These are phyloP conservation scores for Neoitamus cyanurus DNA, from an alignment of 2,888 invertebrate genomes.

Conservation along the genomic window DNA sequence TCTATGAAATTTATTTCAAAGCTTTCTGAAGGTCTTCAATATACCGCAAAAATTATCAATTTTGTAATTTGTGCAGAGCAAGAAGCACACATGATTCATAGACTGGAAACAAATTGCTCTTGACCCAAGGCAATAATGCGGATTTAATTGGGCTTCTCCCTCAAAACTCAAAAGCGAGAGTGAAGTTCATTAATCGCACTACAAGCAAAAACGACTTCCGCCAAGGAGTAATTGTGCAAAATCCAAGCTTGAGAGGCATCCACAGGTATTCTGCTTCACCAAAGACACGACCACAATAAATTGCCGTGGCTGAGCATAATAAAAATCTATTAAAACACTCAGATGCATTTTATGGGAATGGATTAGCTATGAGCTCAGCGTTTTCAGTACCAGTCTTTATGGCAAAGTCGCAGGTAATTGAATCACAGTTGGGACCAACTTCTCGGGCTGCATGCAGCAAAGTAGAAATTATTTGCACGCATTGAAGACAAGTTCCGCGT, in stretches of 20 bases:
- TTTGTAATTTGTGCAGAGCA: background rate
- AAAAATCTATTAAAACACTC: background rate
- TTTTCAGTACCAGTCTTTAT: background rate
- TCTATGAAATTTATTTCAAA: background rate
- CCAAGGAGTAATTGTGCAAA: background rate
- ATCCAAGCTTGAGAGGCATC: background rate
- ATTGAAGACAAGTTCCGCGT: background rate
- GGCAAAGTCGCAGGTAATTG: background rate
- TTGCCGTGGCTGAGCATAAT: background rate
- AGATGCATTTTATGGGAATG: background rate
- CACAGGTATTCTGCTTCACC: background rate
- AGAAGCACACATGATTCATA: background rate
- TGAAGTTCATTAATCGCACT: background rate
- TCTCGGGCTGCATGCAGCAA: background rate
- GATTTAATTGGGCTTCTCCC: background rate
- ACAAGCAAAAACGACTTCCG: background rate
- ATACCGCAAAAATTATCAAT: background rate
- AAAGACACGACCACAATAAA: background rate
- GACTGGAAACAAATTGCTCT: background rate
- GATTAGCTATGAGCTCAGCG: background rate
- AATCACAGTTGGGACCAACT: background rate
- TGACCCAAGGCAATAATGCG: background rate
- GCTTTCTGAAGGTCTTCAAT: background rate
- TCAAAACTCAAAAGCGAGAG: background rate
- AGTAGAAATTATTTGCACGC: background rate